A percentile compares a stretch with the other conserved stretches of the same genome.
Evolutionary conservation across 2,113 vertebrate genomes (phyloP).

Genomic region (Aptenodytes patagonicus): DNA sequence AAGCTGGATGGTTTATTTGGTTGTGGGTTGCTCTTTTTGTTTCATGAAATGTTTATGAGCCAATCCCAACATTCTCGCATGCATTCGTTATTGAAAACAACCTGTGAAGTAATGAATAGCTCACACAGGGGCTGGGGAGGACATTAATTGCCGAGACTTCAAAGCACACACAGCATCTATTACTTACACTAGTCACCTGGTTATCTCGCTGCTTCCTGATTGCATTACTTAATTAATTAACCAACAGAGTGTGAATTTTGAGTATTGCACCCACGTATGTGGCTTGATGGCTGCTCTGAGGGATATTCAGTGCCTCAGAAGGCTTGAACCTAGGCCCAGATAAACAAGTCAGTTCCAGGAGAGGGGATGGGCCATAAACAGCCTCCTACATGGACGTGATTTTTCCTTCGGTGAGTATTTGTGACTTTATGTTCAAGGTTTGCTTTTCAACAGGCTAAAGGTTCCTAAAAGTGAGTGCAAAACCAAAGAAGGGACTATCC

Average conservation of each 20-base stretch:
- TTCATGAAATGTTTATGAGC: not conserved
- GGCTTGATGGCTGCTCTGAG: not conserved
- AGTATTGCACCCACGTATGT: not conserved
- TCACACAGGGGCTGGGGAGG: not conserved
- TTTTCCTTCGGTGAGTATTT: not conserved
- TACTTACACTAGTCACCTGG: not conserved
- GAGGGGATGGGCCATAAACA: not conserved
- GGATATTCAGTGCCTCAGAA: not conserved
- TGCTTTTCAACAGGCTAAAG: not conserved
- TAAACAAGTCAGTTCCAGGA: not conserved
- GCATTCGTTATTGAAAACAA: not conserved
- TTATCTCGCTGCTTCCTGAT: not conserved
- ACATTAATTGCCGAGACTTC: not conserved
- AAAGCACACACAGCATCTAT: not conserved
- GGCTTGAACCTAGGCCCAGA: slow-evolving; percentile 1
- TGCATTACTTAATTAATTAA: not conserved
- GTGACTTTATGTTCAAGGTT: not conserved
- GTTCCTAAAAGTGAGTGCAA: not conserved
- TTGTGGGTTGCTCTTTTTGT: not conserved
- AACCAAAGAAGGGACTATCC: not conserved
- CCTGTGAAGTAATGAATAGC: not conserved
- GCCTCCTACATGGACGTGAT: not conserved
- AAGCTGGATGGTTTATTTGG: not conserved
- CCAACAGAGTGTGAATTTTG: not conserved
- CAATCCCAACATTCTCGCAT: slow-evolving; percentile 6